Evolutionary conservation across 2,113 vertebrate species (phyloP), one percentile per base, ranked within the genome.

Genomic region (Hylia prasina): DNA sequence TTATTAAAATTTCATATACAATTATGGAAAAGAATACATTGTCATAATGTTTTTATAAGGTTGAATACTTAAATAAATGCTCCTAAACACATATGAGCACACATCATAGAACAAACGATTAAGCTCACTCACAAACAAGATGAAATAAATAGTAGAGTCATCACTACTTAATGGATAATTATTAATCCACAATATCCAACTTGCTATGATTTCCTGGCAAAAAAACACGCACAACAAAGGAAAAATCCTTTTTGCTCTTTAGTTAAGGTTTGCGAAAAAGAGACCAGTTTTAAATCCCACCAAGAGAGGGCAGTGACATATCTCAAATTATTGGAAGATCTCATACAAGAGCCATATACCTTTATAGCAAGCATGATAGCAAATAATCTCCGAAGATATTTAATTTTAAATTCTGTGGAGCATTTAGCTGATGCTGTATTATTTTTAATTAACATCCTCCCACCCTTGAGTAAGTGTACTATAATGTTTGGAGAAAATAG

Each of bases 271-370:
- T 73, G 53, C 37, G 39, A 82, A 84, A 70, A 42, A 68, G 37
- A 51, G 13, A 40, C 21, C 20, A 66, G 35, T 96, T 96, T 90
- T 82, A 77, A 40, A 28, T 94, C 58, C 77, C 68, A 96, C 95
- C 96, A 70, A 96, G 82, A 97, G 95, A 97, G 95, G 95, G 94
- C 93, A 97, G 90, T 95, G 95, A 93, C 83, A 96, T 93, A 91
- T 93, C 66, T 96, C 66, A 69, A 45, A 90, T 96, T 89, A 73
- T 63, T 65, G 69, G 20, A 93, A 42, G 28, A 77, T 61, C 27
- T 50, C 27, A 40, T 27, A 42, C 31, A 76, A 58, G 39, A 77
- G 22, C 27, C 42, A 63, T 45, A 93, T 54, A 94, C 14, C 58
- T 95, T 82, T 80, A 82, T 7, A 88, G 63, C 35, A 77, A 45